Base-by-base conservation (phyloP, 2,113 vertebrate genomes). In the Orcinus orca region DNA sequence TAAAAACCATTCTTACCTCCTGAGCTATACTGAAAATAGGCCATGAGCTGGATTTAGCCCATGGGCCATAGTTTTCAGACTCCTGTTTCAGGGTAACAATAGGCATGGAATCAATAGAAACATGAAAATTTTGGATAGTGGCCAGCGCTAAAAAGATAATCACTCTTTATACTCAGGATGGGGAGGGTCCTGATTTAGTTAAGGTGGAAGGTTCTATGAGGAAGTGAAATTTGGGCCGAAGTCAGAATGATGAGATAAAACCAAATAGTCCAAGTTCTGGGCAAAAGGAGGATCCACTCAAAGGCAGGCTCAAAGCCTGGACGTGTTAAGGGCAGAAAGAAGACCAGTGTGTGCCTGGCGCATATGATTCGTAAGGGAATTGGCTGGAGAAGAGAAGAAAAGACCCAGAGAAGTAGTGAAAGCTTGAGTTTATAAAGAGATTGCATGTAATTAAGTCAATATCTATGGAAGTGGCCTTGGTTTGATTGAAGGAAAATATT, bases 391-490 rank as follows among this genome's bases (percentile, higher is more conserved):
- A 55, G 25, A 86, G 31, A 82, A 76, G 36, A 36, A 31, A 26
- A 79, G 53, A 67, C 26, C 38, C 65, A 47, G 65, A 63, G 58
- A 84, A 68, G 18, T 3, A 31, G 60, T 2, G 77, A 90, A 25
- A 21, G 67, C 77, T 62, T 13, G 38, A 13, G 44, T 58, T 88
- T 36, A 21, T 29, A 18, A 41, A 76, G 4, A 63, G 55, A 14
- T 18, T 31, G 29, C 31, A 12, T 26, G 58, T 33, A 67, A 95
- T 81, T 90, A 73, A 88, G 91, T 95, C 73, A 74, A 21, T 89
- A 17, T 94, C 92, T 38, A 55, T 67, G 36, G 65, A 85, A 94
- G 70, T 88, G 95, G 95, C 96, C 97, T 97, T 95, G 95, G 88
- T 63, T 97, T 80, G 91, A 97, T 29, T 73, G 96, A 97, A 82